Base-by-base conservation (phyloP, 2,797 vertebrate species). In the Pyrocephalus nanus region DNA sequence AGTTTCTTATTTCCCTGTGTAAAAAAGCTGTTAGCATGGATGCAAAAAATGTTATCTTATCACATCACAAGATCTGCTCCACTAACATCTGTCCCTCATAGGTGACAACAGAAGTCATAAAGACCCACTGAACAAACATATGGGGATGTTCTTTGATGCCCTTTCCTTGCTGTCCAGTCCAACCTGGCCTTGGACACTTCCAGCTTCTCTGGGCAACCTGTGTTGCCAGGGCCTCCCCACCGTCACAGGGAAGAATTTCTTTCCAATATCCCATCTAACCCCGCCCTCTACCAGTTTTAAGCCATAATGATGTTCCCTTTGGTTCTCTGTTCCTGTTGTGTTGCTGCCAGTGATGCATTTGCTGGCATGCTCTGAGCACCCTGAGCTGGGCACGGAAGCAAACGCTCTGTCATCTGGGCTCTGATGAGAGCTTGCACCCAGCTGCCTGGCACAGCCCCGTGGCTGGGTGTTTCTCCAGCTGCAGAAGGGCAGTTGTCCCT, bases 11-110 rank as follows among this genome's bases (percentile, higher is more conserved):
- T 79, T 81, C 18, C 9, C 27, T 30, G 6, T n/a, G 9, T 77
- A 36, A 71, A 64, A 78, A 78, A 57, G 23, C 30, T 80, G 5
- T 50, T 25, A 26, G 16, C 23, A 15, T 17, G 15, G 23, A 30
- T 45, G 79, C 12, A 57, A 6, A 60, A 76, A 12, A 27, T 0
- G 0, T 26, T 45, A 5, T 47, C 20, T 34, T 8, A 2, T 64
- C 15, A 25, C 4, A 2, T 62, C 43, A n/a, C 11, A 15, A 75
- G 27, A 5, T 79, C 23, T 74, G 7, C 60, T 77, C 29, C 17
- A 5, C 23, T 36, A 16, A 14, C 13, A 11, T 36, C 53, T 73
- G 22, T 80, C 23, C 11, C 34, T 87, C 29, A 6, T 4, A 57
- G 38, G n/a, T 53, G 58, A 15, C 50, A 48, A 6, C 2, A 85